These are phyloP conservation scores for Poeciliopsis presidionis DNA, from an alignment of 2,797 vertebrate genomes.

Conservation along the genomic window DNA sequence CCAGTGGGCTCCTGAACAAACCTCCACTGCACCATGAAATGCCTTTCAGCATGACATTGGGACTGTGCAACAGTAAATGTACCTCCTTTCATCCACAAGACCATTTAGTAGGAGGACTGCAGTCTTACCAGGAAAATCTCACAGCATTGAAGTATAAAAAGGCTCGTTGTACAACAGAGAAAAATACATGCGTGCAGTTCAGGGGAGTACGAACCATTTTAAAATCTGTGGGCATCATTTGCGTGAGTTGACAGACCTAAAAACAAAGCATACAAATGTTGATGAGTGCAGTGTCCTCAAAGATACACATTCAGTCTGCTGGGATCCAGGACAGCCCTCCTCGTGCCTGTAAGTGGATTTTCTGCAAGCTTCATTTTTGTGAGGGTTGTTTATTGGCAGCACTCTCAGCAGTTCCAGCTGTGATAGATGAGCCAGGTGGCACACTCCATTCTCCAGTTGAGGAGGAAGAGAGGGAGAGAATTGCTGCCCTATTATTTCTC, in stretches of 20 bases:
- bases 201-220: neutral
- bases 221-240: neutral
- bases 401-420: slow-evolving; percentile 79
- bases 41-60: neutral
- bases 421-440: slow-evolving; percentile 81
- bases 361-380: slow-evolving; percentile 69
- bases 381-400: slow-evolving; percentile 80
- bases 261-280: slow-evolving; percentile 11
- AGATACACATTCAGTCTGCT: slow-evolving; percentile 32
- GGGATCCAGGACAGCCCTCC: slow-evolving; percentile 49
- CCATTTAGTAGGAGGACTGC: neutral
- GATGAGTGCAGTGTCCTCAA: slow-evolving; percentile 27
- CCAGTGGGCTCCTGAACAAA: neutral
- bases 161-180: too few species aligned
- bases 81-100: neutral
- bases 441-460: slow-evolving; percentile 64
- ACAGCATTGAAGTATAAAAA: neutral
- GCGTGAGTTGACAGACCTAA: slow-evolving; percentile 4
- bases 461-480: slow-evolving; percentile 55
- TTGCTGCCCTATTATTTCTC: slow-evolving; percentile 76
- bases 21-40: neutral
- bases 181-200: neutral
- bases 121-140: neutral
- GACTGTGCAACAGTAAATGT: slow-evolving; percentile 1
- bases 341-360: slow-evolving; percentile 68